A percentile compares a stretch with the other conserved stretches of the same genome.
Conservation (phyloP, 2,113 vertebrate species). For the Misgurnus anguillicaudatus region DNA sequence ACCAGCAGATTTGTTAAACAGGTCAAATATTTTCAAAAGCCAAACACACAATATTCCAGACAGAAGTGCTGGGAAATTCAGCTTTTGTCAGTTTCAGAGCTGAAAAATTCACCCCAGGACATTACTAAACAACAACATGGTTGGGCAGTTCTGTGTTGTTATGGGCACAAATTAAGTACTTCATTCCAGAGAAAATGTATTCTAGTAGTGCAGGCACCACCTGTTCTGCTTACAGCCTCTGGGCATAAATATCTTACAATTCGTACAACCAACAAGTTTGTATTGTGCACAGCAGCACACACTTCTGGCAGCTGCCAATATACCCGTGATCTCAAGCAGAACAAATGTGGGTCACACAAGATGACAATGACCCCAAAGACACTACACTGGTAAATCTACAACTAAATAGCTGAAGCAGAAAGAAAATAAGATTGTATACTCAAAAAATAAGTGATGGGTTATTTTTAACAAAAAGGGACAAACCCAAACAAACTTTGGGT, state of each 20-base stretch:
- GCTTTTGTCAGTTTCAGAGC: neutral
- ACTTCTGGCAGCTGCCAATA: neutral
- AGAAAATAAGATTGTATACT: neutral
- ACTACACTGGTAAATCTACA: conserved; percentile 28
- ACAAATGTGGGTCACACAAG: conserved; percentile 10
- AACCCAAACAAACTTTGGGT: no score
- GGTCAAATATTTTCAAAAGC: neutral
- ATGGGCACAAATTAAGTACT: neutral
- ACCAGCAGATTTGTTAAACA: no score
- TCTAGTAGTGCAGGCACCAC: neutral
- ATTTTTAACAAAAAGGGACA: no score
- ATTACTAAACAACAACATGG: neutral
- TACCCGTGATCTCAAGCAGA: neutral
- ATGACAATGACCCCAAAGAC: conserved; percentile 13
- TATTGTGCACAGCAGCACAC: conserved; percentile 2
- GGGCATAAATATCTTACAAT: neutral
- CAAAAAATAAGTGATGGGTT: no score
- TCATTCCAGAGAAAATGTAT: neutral
- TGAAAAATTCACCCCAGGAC: neutral
- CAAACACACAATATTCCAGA: neutral
- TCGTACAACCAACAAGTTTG: neutral
- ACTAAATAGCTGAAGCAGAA: neutral
- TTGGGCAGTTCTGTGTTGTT: no score
- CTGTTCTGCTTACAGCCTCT: neutral
- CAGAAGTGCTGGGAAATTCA: neutral